These are phyloP conservation scores for Stigmatopora nigra DNA, from an alignment of 2,113 vertebrate species.

Conservation along the genomic window DNA sequence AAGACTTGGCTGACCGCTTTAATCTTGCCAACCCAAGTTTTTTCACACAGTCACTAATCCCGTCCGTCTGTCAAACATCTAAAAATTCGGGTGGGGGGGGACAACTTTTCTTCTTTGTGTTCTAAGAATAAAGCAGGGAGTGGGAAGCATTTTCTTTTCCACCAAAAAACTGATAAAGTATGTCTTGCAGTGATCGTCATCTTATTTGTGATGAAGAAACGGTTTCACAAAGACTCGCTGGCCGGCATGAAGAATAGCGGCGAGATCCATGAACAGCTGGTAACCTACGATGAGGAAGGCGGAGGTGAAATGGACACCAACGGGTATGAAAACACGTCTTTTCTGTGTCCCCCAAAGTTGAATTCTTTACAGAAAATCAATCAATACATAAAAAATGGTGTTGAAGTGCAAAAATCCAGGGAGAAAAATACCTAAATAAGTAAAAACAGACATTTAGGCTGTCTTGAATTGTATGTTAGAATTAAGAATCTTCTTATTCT, in stretches of 20 bases:
- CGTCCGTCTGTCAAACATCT: conserved; percentile 2
- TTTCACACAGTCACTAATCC: background rate
- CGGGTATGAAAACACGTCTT: conserved; percentile 43
- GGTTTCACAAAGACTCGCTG: conserved; percentile 77
- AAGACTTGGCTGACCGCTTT: background rate
- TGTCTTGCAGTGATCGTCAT: conserved; percentile 74
- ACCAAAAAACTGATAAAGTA: background rate
- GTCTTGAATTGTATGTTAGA: background rate
- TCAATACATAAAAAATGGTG: background rate
- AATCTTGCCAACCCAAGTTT: conserved; percentile 5
- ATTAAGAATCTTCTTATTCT: background rate
- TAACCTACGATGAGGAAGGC: conserved; percentile 92
- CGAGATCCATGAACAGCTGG: conserved; percentile 94
- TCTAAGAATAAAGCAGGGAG: background rate
- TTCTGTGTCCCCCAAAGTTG: background rate
- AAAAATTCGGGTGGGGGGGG: background rate
- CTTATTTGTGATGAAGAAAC: conserved; percentile 78
- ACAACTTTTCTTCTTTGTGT: background rate
- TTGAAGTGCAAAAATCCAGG: background rate
- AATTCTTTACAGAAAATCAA: background rate
- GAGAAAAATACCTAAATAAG: too few relatives aligned
- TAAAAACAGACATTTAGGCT: too few relatives aligned
- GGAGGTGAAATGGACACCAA: conserved; percentile 98
- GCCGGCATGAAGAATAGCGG: conserved; percentile 73
- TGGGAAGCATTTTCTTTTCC: background rate